Base-by-base conservation (phyloP, 2,888 invertebrate genomes). In the Erpobdella octoculata region DNA sequence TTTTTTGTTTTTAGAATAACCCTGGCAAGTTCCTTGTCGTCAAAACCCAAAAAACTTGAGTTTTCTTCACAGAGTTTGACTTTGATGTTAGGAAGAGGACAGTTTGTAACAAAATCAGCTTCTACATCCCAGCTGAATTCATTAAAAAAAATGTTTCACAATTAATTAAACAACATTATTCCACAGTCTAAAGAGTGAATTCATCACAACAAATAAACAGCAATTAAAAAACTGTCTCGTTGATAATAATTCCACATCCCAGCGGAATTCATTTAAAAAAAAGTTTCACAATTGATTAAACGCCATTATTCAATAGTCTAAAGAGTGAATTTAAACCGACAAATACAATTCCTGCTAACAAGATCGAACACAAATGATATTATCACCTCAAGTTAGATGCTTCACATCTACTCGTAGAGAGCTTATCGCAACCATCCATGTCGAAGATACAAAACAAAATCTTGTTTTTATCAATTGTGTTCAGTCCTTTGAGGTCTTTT, bases 11-110 rank as follows among this genome's bases (percentile, higher is more conserved):
- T 31, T 62, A 5, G 61, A 18, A 31, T 28, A n/a, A 69, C 69
- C 35, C 48, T 69, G 15, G 69, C 69, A 58, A 69, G 28, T 53
- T 69, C 69, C 31, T 58, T 69, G 37, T 69, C 69, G 28, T 69
- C 58, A 58, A 46, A n/a, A 21, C 58, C 58, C 12, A 69, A 36
- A 36, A 69, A 33, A n/a, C 69, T 46, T 28, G 31, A 33, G 15
- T n/a, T 58, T 58, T 69, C 69, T 58, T 58, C 33, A 36, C 69
- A 69, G 6, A 69, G 58, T 35, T 58, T 69, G 33, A 69, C 36
- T 48, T 58, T 53, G 1, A 69, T 58, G n/a, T 36, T 8, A 21
- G 69, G 46, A 33, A 69, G n/a, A 9, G 69, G 69, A 58, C 46
- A 58, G n/a, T n/a, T 35, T 4, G 69, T 69, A 18, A 58, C 31